Evolutionary conservation across 2,888 invertebrate genomes (phyloP).

Genomic region (Allacma fusca): DNA sequence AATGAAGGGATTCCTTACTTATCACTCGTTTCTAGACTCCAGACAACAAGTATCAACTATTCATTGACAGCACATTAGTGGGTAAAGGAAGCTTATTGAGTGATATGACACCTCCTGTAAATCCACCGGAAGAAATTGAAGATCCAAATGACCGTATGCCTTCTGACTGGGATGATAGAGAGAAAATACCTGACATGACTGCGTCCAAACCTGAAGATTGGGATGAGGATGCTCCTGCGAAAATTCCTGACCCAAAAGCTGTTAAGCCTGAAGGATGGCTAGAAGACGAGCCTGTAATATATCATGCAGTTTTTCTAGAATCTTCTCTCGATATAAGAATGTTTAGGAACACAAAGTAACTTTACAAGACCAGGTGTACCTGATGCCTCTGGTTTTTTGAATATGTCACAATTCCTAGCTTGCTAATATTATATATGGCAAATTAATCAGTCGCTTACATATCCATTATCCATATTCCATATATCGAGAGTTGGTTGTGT

Average conservation of each 20-base stretch:
- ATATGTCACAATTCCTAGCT: too few species aligned
- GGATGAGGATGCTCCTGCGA: conserved; percentile 93
- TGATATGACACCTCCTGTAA: conserved; percentile 92
- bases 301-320: too few species aligned
- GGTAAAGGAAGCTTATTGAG: conserved; percentile 87
- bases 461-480: too few species aligned
- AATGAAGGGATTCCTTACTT: too few species aligned
- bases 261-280: conserved; percentile 90
- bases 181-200: conserved; percentile 87
- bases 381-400: too few species aligned
- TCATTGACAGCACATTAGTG: conserved; percentile 64
- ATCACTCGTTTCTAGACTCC: conserved; percentile 63
- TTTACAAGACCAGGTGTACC: too few species aligned
- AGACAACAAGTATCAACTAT: conserved; percentile 56
- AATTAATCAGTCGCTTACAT: too few species aligned
- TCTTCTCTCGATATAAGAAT: too few species aligned
- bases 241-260: conserved; percentile 85
- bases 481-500: too few species aligned
- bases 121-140: conserved; percentile 92
- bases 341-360: too few species aligned
- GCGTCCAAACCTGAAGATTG: conserved; percentile 94
- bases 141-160: conserved; percentile 86
- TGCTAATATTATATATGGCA: too few species aligned
- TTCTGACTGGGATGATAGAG: conserved; percentile 94
- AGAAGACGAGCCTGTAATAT: conserved; percentile 80